These are phyloP conservation scores for Apotomis betuletana DNA, from an alignment of 2,888 invertebrate genomes.

Conservation along the genomic window DNA sequence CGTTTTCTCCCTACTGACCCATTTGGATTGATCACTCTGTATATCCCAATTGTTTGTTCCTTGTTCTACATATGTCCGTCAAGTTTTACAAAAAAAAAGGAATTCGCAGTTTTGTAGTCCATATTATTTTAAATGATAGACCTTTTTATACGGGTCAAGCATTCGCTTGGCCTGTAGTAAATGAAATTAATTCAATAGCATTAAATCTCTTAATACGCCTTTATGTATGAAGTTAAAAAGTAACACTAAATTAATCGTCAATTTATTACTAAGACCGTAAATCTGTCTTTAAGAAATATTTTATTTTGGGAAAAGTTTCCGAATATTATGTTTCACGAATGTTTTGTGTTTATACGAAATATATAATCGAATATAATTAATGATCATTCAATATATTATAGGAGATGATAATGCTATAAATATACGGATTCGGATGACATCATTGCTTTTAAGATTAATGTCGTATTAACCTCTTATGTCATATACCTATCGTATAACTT, in stretches of 20 bases:
- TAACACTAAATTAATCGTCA: constrained; percentile 11
- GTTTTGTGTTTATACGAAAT: constrained; percentile 10
- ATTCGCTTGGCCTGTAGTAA: not conserved
- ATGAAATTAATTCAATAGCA: not conserved
- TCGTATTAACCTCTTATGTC: constrained; percentile 37
- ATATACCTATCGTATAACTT: constrained; percentile 35
- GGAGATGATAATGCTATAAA: constrained; percentile 19
- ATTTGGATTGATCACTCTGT: too few species aligned
- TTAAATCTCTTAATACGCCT: not conserved
- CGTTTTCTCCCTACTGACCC: too few species aligned
- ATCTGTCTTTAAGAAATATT: constrained; percentile 23
- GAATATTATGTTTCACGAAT: constrained; percentile 20
- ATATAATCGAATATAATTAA: constrained; percentile 34
- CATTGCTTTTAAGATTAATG: constrained; percentile 30
- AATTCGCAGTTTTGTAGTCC: too few species aligned
- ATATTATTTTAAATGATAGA: not conserved
- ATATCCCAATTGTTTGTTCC: too few species aligned
- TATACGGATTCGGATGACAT: constrained; percentile 35
- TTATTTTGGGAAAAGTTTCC: not conserved
- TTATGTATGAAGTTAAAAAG: not conserved
- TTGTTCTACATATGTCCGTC: too few species aligned
- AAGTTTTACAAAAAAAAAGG: too few species aligned
- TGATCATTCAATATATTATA: constrained; percentile 24
- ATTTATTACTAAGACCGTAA: constrained; percentile 28
- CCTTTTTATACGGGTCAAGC: constrained; percentile 1